Evolutionary conservation across 2,888 invertebrate species (phyloP).

Genomic region (Conchocele bisecta): DNA sequence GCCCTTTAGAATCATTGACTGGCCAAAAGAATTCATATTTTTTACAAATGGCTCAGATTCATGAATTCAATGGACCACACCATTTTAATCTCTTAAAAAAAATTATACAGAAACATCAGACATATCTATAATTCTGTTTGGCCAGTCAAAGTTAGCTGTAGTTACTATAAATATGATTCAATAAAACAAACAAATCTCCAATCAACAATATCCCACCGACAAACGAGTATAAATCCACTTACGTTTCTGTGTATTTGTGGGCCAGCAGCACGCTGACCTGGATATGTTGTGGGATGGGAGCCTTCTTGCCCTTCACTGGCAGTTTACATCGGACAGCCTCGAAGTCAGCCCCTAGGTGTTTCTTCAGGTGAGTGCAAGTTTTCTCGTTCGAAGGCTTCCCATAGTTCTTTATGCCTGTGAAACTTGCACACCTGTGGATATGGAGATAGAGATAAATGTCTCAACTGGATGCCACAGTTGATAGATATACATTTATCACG

Average conservation of each 20-base stretch:
- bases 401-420: slow-evolving; percentile 63
- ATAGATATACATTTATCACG: too few relatives aligned
- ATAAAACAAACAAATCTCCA: not conserved
- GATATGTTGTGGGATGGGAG: slow-evolving; percentile 62
- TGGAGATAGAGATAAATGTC: not conserved
- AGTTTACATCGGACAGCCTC: slow-evolving; percentile 66
- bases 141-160: too few relatives aligned
- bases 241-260: slow-evolving; percentile 77
- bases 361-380: slow-evolving; percentile 77
- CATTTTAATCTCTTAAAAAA: too few relatives aligned
- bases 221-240: too few relatives aligned
- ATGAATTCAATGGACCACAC: too few relatives aligned
- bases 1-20: not conserved
- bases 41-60: too few relatives aligned
- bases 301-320: slow-evolving; percentile 61
- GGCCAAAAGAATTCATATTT: too few relatives aligned
- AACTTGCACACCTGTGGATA: slow-evolving; percentile 66
- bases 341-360: slow-evolving; percentile 76
- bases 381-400: slow-evolving; percentile 65
- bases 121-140: too few relatives aligned
- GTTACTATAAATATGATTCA: too few relatives aligned
- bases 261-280: slow-evolving; percentile 73
- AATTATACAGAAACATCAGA: too few relatives aligned
- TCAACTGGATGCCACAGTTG: not conserved
- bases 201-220: not conserved